These are phyloP conservation scores for Myrmophylax atrothorax DNA, from an alignment of 2,113 vertebrate genomes.

Conservation along the genomic window DNA sequence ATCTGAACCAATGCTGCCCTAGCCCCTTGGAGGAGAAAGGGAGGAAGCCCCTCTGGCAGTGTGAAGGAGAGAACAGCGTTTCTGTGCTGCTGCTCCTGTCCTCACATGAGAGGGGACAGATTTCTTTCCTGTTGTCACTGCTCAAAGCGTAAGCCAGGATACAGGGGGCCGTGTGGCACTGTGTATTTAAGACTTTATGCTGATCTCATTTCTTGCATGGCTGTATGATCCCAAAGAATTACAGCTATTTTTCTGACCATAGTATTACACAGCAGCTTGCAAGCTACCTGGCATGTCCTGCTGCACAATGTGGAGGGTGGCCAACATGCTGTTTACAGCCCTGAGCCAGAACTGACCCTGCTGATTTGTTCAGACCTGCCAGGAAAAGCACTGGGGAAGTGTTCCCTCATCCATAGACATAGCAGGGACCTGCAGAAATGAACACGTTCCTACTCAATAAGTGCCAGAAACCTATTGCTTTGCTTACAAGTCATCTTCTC, in stretches of 20 bases:
- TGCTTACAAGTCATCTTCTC: not conserved
- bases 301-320: not conserved
- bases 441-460: not conserved
- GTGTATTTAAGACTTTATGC: not conserved
- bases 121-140: not conserved
- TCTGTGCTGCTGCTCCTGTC: not conserved
- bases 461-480: not conserved
- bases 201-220: not conserved
- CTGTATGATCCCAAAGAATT: not conserved
- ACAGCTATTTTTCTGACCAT: not conserved
- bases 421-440: not conserved
- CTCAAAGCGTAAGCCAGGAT: not conserved
- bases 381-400: not conserved
- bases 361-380: constrained; percentile 1
- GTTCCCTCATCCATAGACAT: not conserved
- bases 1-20: not conserved
- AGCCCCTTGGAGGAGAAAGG: too few relatives aligned
- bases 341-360: constrained; percentile 10
- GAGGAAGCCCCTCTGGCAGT: not conserved
- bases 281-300: not conserved
- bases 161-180: not conserved
- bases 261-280: not conserved
- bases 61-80: not conserved
- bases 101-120: not conserved
- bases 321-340: not conserved